Evolutionary conservation across 2,797 vertebrate genomes (phyloP).

Genomic region (Yasuhikotakia modesta): DNA sequence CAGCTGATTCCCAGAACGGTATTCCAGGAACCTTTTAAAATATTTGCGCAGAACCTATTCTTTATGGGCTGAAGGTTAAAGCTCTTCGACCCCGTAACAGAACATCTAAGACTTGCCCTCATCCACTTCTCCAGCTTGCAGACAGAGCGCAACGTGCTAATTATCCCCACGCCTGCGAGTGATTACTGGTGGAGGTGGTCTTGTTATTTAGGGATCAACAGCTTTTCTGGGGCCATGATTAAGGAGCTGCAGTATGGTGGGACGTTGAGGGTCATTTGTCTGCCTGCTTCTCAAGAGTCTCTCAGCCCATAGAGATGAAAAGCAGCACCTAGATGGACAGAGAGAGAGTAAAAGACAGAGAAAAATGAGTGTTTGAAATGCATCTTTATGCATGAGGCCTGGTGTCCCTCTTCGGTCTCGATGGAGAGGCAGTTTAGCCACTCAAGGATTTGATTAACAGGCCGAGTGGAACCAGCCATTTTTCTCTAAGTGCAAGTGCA

Average conservation of each 20-base stretch:
- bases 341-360: slow-evolving; percentile 47
- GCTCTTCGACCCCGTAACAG: slow-evolving; percentile 6
- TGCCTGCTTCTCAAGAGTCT: slow-evolving; percentile 54
- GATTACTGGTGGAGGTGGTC: slow-evolving; percentile 46
- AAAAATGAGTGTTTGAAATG: slow-evolving; percentile 54
- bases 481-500: slow-evolving; percentile 58
- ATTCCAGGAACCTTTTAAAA: neutral
- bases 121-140: slow-evolving; percentile 16
- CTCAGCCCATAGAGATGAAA: slow-evolving; percentile 52
- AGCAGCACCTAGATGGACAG: slow-evolving; percentile 33
- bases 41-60: neutral
- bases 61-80: slow-evolving; percentile 1
- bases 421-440: slow-evolving; percentile 63
- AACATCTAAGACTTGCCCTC: slow-evolving; percentile 24
- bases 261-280: slow-evolving; percentile 52
- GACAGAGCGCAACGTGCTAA: slow-evolving; percentile 36
- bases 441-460: slow-evolving; percentile 67
- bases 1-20: slow-evolving; percentile 3
- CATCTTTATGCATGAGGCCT: slow-evolving; percentile 67
- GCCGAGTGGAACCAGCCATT: slow-evolving; percentile 58
- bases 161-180: slow-evolving; percentile 41
- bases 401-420: slow-evolving; percentile 46
- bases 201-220: slow-evolving; percentile 56
- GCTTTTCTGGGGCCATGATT: slow-evolving; percentile 45
- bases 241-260: slow-evolving; percentile 34